Evolutionary conservation across 2,113 vertebrate genomes (phyloP).

Genomic region (Pedetes capensis): DNA sequence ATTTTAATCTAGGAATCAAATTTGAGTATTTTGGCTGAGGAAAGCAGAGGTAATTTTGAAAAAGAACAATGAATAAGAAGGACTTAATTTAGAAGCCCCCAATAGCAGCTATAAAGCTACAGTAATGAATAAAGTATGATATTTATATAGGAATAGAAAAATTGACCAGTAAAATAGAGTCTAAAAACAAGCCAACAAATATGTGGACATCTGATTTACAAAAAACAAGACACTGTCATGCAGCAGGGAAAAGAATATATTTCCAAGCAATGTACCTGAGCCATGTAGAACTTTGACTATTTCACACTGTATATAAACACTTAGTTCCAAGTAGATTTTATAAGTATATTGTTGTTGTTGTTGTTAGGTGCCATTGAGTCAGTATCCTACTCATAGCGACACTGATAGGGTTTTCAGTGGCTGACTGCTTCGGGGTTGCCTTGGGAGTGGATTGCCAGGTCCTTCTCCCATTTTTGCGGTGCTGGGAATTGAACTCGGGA

Average conservation of each 20-base stretch:
- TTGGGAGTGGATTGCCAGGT: too few species aligned
- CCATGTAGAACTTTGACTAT: neutral
- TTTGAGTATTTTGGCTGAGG: neutral
- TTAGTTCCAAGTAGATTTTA: neutral
- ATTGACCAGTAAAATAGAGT: neutral
- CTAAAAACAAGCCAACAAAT: neutral
- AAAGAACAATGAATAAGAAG: neutral
- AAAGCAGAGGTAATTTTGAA: neutral
- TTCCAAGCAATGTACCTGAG: neutral
- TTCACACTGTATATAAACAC: neutral
- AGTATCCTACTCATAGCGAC: too few species aligned
- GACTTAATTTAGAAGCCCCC: neutral
- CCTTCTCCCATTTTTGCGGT: too few species aligned
- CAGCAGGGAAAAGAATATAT: neutral
- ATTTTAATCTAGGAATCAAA: neutral
- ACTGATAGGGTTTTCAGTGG: too few species aligned
- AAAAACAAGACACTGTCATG: neutral
- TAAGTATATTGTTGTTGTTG: too few species aligned
- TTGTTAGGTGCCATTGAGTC: too few species aligned
- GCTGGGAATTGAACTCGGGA: too few species aligned
- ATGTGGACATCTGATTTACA: neutral
- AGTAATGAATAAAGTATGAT: neutral
- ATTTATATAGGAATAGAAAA: neutral
- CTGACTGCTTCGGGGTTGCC: too few species aligned
- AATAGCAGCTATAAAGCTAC: neutral